Conservation (phyloP, 2,888 invertebrate genomes). For the Nomada flava region DNA sequence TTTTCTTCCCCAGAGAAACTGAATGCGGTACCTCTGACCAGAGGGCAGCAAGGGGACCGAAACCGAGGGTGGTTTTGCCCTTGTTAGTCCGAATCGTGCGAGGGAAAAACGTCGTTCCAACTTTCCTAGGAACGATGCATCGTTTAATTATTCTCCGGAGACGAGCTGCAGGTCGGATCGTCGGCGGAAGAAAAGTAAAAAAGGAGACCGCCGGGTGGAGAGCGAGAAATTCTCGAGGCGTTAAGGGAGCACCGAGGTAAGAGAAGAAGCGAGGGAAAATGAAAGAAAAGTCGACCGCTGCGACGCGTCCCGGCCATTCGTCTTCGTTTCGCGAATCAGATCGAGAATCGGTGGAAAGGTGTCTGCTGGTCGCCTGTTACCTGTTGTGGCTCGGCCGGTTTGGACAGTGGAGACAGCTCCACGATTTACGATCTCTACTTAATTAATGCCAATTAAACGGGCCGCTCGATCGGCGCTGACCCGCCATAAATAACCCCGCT, state of each 20-base stretch:
- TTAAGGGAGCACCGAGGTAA: neutral
- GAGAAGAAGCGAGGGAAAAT: slow-evolving; percentile 6
- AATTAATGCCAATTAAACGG: slow-evolving; percentile 61
- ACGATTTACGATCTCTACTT: slow-evolving; percentile 59
- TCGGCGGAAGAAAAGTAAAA: neutral
- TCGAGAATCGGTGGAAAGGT: slow-evolving; percentile 19
- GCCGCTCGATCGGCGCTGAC: slow-evolving; percentile 30
- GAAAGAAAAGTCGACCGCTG: neutral
- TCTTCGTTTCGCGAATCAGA: slow-evolving; percentile 47
- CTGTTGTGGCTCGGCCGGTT: slow-evolving; percentile 35
- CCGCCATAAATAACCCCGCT: slow-evolving; percentile 51
- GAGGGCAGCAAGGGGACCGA: neutral
- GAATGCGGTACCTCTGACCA: too few species aligned
- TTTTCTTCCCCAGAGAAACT: neutral
- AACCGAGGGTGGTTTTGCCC: too few species aligned
- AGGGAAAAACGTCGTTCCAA: neutral
- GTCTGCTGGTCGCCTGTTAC: slow-evolving; percentile 34
- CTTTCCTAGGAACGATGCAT: slow-evolving; percentile 7
- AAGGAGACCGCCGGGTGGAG: neutral
- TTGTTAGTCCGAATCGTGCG: neutral
- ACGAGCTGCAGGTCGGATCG: neutral
- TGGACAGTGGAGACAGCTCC: slow-evolving; percentile 35
- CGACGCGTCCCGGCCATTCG: slow-evolving; percentile 28
- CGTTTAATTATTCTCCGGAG: slow-evolving; percentile 35
- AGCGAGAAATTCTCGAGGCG: slow-evolving; percentile 6